Evolutionary conservation across 92 coral and sea anemone species (phyloP).

Genomic region (Epizoanthus rinbou): DNA sequence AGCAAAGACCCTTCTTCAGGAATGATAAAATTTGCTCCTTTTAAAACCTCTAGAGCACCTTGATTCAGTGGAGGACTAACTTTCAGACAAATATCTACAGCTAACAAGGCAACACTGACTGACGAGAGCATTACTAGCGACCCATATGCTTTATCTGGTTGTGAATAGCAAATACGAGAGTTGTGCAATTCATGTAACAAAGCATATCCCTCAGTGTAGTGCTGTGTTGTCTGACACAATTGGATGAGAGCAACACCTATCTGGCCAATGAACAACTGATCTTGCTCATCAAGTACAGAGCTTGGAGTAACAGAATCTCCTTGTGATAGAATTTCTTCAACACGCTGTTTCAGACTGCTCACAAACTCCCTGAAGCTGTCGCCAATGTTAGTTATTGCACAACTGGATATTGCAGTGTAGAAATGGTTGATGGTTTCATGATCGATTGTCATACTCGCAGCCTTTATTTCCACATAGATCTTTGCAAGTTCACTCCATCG

Average conservation of each 20-base stretch:
- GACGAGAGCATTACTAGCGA: slow-evolving; percentile 55
- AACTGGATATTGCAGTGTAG: slow-evolving; percentile 54
- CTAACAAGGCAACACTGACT: slow-evolving; percentile 63
- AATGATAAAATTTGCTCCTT: slow-evolving; percentile 65
- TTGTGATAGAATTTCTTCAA: slow-evolving; percentile 15
- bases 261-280: slow-evolving; percentile 66
- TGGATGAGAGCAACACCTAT: slow-evolving; percentile 81
- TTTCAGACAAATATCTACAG: slow-evolving; percentile 75
- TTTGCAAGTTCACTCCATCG: slow-evolving; percentile 78
- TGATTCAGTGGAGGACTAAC: slow-evolving; percentile 61
- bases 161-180: slow-evolving; percentile 62
- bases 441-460: slow-evolving; percentile 57
- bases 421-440: slow-evolving; percentile 44
- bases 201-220: slow-evolving; percentile 62
- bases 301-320: slow-evolving; percentile 40
- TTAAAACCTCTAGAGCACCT: slow-evolving; percentile 77
- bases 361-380: slow-evolving; percentile 45
- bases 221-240: slow-evolving; percentile 40
- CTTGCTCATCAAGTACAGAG: slow-evolving; percentile 57
- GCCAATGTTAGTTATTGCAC: slow-evolving; percentile 40
- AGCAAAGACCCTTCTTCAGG: slow-evolving; percentile 43
- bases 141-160: slow-evolving; percentile 56
- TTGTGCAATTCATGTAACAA: slow-evolving; percentile 76
- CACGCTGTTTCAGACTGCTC: slow-evolving; percentile 19
- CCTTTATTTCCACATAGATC: slow-evolving; percentile 65